These are phyloP conservation scores for Aphaenogaster floridana DNA, from an alignment of 1,140 invertebrate genomes.

Conservation along the genomic window DNA sequence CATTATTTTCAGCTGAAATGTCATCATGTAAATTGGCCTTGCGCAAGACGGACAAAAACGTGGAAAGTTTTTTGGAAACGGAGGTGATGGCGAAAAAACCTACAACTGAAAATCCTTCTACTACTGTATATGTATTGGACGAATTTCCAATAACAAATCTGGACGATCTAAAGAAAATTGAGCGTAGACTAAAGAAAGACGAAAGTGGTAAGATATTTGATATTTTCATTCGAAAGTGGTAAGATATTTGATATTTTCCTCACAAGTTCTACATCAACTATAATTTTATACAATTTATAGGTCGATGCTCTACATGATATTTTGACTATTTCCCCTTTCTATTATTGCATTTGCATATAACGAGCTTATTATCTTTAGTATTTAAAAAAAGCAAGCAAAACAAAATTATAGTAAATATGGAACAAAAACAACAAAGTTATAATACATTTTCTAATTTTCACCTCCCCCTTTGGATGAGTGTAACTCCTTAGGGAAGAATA, in stretches of 20 bases:
- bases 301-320: neutral
- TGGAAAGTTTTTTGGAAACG: constrained; percentile 15
- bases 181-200: constrained; percentile 2
- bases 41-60: neutral
- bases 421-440: too few species aligned
- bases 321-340: too few species aligned
- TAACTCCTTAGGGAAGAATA: too few species aligned
- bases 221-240: neutral
- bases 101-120: neutral
- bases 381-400: too few species aligned
- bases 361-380: too few species aligned
- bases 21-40: neutral
- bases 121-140: neutral
- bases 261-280: neutral
- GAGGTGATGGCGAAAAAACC: neutral
- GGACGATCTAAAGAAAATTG: neutral
- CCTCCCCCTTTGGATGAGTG: too few species aligned
- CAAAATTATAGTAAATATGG: too few species aligned
- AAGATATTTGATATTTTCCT: constrained; percentile 2
- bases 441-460: too few species aligned
- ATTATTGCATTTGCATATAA: too few species aligned
- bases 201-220: constrained; percentile 2
- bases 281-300: constrained; percentile 14
- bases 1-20: constrained; percentile 10
- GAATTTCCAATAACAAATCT: constrained; percentile 1